phyloP scores from a whole-genome alignment of 2,888 invertebrate species.

The Orthonevra nobilis region DNA sequence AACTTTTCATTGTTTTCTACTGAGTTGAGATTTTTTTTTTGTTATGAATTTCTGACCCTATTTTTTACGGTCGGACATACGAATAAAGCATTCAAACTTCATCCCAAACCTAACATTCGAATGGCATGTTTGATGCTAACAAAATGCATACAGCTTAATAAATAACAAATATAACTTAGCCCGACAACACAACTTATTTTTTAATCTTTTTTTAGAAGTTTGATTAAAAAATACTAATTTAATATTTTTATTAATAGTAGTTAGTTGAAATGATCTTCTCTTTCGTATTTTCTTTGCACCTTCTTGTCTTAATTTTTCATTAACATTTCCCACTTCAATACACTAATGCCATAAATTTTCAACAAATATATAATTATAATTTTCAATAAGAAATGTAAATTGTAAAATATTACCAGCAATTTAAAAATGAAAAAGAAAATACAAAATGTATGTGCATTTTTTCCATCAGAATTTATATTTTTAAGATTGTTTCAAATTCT shows the following conservation, averaged over 20 bases:
- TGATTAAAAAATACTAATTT: constrained; percentile 7
- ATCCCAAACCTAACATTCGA: constrained; percentile 23
- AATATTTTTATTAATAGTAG: constrained; percentile 25
- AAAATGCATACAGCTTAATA: constrained; percentile 24
- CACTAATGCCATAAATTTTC: constrained; percentile 80
- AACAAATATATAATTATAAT: constrained; percentile 35
- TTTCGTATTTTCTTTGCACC: constrained; percentile 36
- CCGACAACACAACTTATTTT: constrained; percentile 55
- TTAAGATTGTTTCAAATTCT: too few species aligned
- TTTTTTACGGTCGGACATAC: constrained; percentile 19
- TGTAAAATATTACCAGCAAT: constrained; percentile 17
- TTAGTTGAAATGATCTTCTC: constrained; percentile 21
- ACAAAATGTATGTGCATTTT: constrained; percentile 70
- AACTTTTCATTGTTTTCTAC: constrained; percentile 36
- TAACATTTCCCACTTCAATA: constrained; percentile 38
- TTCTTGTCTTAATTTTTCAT: constrained; percentile 75
- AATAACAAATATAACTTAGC: constrained; percentile 32
- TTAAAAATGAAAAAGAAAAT: constrained; percentile 61
- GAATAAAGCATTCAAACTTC: constrained; percentile 38
- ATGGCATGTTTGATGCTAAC: constrained; percentile 40
- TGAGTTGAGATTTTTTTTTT: constrained; percentile 34
- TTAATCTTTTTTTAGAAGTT: constrained; percentile 14
- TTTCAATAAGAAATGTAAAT: constrained; percentile 20
- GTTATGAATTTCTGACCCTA: constrained; percentile 62
- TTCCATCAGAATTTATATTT: constrained; percentile 40